These are phyloP conservation scores for Caenorhabditis uteleia DNA, from an alignment of 2,888 invertebrate species.

Conservation along the genomic window DNA sequence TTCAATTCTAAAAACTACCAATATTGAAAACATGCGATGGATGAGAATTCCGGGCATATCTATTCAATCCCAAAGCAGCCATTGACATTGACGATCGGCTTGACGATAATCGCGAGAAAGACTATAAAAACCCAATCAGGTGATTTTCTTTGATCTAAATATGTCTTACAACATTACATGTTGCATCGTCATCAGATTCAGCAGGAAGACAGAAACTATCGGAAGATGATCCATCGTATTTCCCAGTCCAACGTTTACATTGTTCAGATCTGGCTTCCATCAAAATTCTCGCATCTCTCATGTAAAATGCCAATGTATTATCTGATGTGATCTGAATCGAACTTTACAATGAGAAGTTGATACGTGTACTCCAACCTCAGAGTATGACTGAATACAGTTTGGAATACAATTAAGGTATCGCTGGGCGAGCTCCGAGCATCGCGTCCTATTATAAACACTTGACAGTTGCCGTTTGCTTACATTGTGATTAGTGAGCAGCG, in stretches of 20 bases:
- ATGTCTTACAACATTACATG: slow-evolving; percentile 22
- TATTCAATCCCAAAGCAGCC: slow-evolving; percentile 53
- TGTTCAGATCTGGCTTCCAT: slow-evolving; percentile 37
- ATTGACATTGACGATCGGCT: slow-evolving; percentile 60
- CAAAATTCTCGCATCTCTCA: slow-evolving; percentile 30
- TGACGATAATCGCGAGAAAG: slow-evolving; percentile 61
- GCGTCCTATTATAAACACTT: slow-evolving; percentile 13
- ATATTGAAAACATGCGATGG: slow-evolving; percentile 35
- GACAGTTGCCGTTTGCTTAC: slow-evolving; percentile 33
- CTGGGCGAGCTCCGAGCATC: slow-evolving; percentile 31
- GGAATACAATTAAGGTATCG: slow-evolving; percentile 50
- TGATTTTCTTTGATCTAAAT: background rate
- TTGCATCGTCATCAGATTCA: slow-evolving; percentile 52
- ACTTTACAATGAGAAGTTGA: background rate
- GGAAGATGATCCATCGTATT: slow-evolving; percentile 50
- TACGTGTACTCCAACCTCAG: slow-evolving; percentile 24
- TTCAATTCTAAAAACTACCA: too few species aligned
- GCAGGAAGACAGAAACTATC: slow-evolving; percentile 37
- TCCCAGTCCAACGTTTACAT: slow-evolving; percentile 47
- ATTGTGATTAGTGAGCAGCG: slow-evolving; percentile 39
- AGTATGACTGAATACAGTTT: slow-evolving; percentile 34
- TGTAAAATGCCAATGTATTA: slow-evolving; percentile 21
- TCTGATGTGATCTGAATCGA: slow-evolving; percentile 19
- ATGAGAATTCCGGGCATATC: slow-evolving; percentile 45
- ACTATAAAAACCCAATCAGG: slow-evolving; percentile 26